Evolutionary conservation across 1,140 invertebrate genomes (phyloP), one percentile per base, ranked within the genome.

Genomic region (Subanguina moxae): DNA sequence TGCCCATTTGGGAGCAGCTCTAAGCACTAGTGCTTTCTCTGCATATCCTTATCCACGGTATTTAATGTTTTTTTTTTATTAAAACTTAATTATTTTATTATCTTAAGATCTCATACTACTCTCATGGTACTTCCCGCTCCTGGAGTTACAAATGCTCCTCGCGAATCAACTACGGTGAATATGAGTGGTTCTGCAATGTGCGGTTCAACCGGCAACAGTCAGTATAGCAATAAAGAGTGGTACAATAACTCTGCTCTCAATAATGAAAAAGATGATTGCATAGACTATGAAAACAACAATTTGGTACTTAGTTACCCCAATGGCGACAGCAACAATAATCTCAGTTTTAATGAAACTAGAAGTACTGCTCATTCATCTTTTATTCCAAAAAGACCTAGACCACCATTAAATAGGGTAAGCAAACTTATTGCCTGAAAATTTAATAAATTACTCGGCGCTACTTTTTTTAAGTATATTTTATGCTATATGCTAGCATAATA

Each of bases 111-210:
- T 1, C 74, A 76, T 42, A 72, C 76, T 27, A 79, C 74, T 1
- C 28, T 76, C 13, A 72, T 76, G 65, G 76, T 76, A n/a, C 45
- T 74, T 27, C 74, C 72, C 27, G 43, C 30, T 42, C 21, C 27
- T 23, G 43, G 30, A 21, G 28, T 57, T 11, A 27, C 67, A 11
- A 32, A 19, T 52, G 17, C 48, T 15, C 48, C 48, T 25, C n/a
- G 48, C 1, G 48, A 15, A 0, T 69, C 68, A 30, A 30, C 32
- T 9, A n/a, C n/a, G n/a, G 67, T 72, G 15, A 27, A 21, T n/a
- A 19, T 25, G 7, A 48, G 19, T 17, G 23, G n/a, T 19, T 28
- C n/a, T 19, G 8, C 5, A 19, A 3, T 8, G 27, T 3, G 5
- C 13, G 28, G 38, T 3, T 61, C 64, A 17, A 38, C 56, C 13